These are phyloP conservation scores for Uloborus diversus DNA, from an alignment of 1,140 invertebrate species.

Conservation along the genomic window DNA sequence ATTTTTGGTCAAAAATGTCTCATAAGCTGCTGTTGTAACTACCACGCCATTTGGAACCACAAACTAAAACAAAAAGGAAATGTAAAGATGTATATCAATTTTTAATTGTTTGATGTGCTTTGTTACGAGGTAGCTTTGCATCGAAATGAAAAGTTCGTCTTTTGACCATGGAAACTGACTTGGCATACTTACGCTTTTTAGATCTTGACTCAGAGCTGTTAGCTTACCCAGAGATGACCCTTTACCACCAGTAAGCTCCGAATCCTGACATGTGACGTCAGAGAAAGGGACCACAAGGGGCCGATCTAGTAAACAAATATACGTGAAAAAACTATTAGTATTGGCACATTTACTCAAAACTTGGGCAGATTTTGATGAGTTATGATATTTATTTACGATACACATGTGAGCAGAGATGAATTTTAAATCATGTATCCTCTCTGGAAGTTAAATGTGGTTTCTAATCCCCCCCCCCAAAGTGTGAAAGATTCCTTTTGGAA, in stretches of 20 bases:
- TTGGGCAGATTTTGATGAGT: no score
- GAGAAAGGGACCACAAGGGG: conserved; percentile 67
- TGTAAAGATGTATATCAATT: not conserved
- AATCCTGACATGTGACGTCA: conserved; percentile 65
- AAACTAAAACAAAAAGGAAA: conserved; percentile 7
- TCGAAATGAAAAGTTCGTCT: not conserved
- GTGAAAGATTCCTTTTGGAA: no score
- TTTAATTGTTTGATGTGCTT: no score
- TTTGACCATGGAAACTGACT: not conserved
- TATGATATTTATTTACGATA: no score
- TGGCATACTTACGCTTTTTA: conserved; percentile 17
- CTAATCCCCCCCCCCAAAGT: no score
- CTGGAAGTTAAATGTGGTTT: no score
- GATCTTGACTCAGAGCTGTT: conserved; percentile 57
- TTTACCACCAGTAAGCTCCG: conserved; percentile 75
- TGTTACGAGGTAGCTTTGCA: not conserved
- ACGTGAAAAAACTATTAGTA: no score
- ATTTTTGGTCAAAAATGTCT: conserved; percentile 8
- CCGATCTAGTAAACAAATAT: not conserved
- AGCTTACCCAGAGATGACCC: conserved; percentile 75
- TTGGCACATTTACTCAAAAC: no score
- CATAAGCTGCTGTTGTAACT: conserved; percentile 69
- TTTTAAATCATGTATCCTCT: no score
- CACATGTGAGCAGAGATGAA: no score
- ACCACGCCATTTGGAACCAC: conserved; percentile 72